Percentiles rank a stretch among this genome's conserved stretches.
phyloP scores from a whole-genome alignment of 2,797 vertebrate species.

The Vultur gryphus region DNA sequence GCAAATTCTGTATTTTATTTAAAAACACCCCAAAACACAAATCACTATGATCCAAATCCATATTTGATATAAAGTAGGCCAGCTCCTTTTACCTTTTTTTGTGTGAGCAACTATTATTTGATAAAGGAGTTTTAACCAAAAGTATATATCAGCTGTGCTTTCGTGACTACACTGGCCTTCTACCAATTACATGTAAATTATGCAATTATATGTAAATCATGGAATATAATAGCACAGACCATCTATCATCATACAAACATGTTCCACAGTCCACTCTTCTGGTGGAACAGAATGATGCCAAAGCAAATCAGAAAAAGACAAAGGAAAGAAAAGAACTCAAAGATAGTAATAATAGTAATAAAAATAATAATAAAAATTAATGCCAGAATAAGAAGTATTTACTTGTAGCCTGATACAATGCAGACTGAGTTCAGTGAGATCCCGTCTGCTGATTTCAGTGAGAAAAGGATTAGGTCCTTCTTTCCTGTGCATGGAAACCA shows the following conservation, averaged over 20 bases:
- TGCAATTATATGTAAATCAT: background rate
- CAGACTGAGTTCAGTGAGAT: background rate
- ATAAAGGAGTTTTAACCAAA: background rate
- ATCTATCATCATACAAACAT: background rate
- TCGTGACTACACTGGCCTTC: background rate
- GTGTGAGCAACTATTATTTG: background rate
- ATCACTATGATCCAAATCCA: background rate
- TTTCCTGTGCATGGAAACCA: constrained; percentile 2
- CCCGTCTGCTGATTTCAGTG: background rate
- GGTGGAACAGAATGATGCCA: background rate
- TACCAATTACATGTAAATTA: background rate
- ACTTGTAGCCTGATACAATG: background rate
- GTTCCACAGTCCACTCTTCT: background rate
- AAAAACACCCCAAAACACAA: background rate
- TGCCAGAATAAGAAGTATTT: background rate
- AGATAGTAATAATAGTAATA: background rate
- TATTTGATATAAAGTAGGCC: background rate
- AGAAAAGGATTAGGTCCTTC: background rate
- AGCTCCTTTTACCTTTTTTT: background rate
- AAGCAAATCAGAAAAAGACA: background rate
- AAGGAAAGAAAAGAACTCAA: background rate
- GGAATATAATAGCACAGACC: background rate
- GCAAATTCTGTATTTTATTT: background rate
- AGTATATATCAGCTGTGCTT: background rate
- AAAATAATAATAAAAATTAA: background rate